These are phyloP conservation scores for Carabus problematicus DNA, from an alignment of 2,888 invertebrate genomes.

Conservation along the genomic window DNA sequence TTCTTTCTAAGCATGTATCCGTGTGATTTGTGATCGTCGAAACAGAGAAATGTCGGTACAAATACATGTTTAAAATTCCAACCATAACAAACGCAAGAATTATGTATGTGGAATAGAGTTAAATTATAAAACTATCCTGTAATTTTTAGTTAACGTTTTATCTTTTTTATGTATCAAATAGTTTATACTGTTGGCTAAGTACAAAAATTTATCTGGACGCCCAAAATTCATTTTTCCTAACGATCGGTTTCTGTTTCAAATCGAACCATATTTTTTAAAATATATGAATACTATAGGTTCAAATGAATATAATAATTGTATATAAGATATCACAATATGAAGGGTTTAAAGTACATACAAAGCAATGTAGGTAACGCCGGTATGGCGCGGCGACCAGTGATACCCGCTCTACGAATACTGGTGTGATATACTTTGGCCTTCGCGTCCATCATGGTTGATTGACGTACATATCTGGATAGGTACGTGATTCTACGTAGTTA, in stretches of 20 bases:
- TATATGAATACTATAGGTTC: constrained; percentile 28
- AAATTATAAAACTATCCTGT: constrained; percentile 20
- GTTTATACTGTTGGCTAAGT: constrained; percentile 39
- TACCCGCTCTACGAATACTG: constrained; percentile 20
- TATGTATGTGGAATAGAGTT: not conserved
- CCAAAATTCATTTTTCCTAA: constrained; percentile 37
- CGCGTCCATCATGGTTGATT: not conserved
- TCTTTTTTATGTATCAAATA: constrained; percentile 9
- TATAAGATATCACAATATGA: constrained; percentile 43
- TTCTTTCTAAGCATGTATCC: constrained; percentile 33
- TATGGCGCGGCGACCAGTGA: not conserved
- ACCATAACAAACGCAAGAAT: constrained; percentile 12
- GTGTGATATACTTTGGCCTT: constrained; percentile 22
- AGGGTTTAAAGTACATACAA: constrained; percentile 39
- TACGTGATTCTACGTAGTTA: too few species aligned
- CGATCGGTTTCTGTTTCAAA: constrained; percentile 23
- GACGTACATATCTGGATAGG: too few species aligned
- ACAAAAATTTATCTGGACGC: constrained; percentile 41
- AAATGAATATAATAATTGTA: constrained; percentile 29
- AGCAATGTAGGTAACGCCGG: constrained; percentile 11
- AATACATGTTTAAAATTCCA: constrained; percentile 30
- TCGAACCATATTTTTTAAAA: constrained; percentile 34
- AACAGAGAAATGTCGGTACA: constrained; percentile 12
- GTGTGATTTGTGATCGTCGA: constrained; percentile 21
- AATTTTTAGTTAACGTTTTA: constrained; percentile 1